Percentiles rank a stretch among this genome's conserved stretches.
Conservation (phyloP, 2,113 vertebrate species). For the Girardinichthys multiradiatus region DNA sequence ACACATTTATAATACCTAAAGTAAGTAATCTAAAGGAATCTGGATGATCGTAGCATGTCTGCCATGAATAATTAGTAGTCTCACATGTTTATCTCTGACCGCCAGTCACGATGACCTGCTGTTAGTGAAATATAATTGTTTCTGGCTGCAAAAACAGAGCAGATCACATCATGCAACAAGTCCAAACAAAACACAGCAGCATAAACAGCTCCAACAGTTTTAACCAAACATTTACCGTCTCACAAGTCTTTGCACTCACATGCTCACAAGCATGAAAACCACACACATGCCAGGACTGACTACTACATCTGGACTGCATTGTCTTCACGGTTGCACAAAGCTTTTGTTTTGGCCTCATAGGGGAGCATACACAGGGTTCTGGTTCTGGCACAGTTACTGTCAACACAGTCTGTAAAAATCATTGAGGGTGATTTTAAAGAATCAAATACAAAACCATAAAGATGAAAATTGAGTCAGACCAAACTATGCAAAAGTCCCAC, state of each 20-base stretch:
- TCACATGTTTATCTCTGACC: no score
- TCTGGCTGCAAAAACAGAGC: not conserved
- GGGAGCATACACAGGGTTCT: not conserved
- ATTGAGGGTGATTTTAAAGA: not conserved
- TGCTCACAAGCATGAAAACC: not conserved
- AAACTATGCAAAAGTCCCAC: no score
- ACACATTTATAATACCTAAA: not conserved
- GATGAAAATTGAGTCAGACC: no score
- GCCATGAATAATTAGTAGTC: no score
- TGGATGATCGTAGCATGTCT: no score
- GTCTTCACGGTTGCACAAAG: not conserved
- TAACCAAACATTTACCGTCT: not conserved
- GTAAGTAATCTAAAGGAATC: not conserved
- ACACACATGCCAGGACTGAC: not conserved
- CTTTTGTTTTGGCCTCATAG: not conserved
- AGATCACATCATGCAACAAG: not conserved
- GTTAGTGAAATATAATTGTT: not conserved
- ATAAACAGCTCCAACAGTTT: not conserved
- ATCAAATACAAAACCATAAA: not conserved
- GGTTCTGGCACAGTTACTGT: not conserved
- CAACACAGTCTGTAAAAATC: not conserved
- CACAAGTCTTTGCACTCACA: no score
- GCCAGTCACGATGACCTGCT: not conserved
- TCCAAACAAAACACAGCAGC: not conserved
- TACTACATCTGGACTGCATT: not conserved